phyloP scores from a whole-genome alignment of 1,140 invertebrate genomes.

The Zaprionus africanus region DNA sequence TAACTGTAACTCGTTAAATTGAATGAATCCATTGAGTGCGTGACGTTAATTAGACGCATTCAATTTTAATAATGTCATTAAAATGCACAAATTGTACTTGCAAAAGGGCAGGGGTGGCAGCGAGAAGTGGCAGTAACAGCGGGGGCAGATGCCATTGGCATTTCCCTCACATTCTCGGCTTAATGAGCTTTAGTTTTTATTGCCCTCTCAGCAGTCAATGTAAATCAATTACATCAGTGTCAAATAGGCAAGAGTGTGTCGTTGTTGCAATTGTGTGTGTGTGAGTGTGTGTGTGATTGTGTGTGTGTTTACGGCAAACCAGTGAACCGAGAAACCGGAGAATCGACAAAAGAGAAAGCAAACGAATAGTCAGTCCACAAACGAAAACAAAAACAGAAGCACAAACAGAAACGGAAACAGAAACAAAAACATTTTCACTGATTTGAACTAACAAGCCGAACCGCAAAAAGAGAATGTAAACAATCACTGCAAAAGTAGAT shows the following conservation, averaged over 20 bases:
- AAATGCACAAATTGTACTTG: conserved; percentile 29
- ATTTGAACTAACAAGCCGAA: conserved; percentile 52
- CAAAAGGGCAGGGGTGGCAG: not conserved
- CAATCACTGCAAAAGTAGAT: conserved; percentile 21
- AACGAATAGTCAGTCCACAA: not conserved
- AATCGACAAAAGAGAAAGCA: not conserved
- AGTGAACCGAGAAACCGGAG: conserved; percentile 7
- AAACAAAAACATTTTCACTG: conserved; percentile 27
- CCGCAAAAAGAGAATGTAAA: conserved; percentile 49
- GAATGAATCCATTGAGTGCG: conserved; percentile 14
- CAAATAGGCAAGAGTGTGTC: not conserved
- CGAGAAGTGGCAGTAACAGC: not conserved
- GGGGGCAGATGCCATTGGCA: conserved; percentile 8
- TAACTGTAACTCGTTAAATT: conserved; percentile 46
- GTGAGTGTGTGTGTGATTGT: not conserved
- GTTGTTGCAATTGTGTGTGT: not conserved
- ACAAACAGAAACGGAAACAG: conserved; percentile 2
- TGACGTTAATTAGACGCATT: conserved; percentile 37
- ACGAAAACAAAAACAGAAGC: conserved; percentile 7
- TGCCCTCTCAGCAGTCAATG: conserved; percentile 12
- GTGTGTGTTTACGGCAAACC: not conserved
- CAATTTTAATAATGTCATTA: conserved; percentile 50
- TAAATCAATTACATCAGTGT: conserved; percentile 47
- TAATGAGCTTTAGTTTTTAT: conserved; percentile 26
- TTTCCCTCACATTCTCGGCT: conserved; percentile 6